phyloP scores from a whole-genome alignment of 2,888 invertebrate species.

The Eurytoma adleriae region DNA sequence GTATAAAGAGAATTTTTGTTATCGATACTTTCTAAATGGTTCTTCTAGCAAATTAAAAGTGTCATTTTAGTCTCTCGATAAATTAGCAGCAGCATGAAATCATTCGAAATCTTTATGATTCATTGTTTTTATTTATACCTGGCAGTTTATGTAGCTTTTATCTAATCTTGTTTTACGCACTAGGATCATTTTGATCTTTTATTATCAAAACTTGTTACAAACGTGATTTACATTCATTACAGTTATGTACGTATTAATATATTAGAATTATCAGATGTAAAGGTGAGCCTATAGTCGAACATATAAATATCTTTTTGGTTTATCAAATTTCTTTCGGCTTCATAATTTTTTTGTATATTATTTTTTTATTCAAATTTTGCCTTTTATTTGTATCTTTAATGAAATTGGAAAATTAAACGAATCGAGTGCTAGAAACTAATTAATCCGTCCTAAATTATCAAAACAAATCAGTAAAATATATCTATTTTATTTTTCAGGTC shows the following conservation, averaged over 20 bases:
- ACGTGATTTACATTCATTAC: slow-evolving; percentile 43
- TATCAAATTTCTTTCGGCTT: background rate
- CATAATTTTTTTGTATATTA: slow-evolving; percentile 2
- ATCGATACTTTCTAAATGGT: slow-evolving; percentile 35
- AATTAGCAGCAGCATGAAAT: slow-evolving; percentile 9
- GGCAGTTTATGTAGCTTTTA: background rate
- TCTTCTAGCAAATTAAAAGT: slow-evolving; percentile 7
- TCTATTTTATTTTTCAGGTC: too few relatives aligned
- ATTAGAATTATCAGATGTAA: slow-evolving; percentile 23
- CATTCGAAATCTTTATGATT: slow-evolving; percentile 19
- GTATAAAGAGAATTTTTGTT: slow-evolving; percentile 8
- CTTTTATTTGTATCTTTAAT: background rate
- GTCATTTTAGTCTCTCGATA: background rate
- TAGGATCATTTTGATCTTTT: background rate
- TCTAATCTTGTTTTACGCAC: slow-evolving; percentile 3
- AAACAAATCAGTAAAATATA: too few relatives aligned
- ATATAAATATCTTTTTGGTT: slow-evolving; percentile 3
- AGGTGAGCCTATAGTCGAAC: slow-evolving; percentile 48
- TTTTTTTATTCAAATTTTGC: slow-evolving; percentile 7
- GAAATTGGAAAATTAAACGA: too few relatives aligned
- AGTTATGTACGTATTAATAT: background rate
- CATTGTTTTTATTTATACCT: slow-evolving; percentile 1
- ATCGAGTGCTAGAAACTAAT: too few relatives aligned
- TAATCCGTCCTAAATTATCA: too few relatives aligned
- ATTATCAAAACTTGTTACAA: background rate